A percentile compares a stretch with the other conserved stretches of the same genome.
phyloP scores from a whole-genome alignment of 2,113 vertebrate genomes.

The Cranoglanis bouderius region DNA sequence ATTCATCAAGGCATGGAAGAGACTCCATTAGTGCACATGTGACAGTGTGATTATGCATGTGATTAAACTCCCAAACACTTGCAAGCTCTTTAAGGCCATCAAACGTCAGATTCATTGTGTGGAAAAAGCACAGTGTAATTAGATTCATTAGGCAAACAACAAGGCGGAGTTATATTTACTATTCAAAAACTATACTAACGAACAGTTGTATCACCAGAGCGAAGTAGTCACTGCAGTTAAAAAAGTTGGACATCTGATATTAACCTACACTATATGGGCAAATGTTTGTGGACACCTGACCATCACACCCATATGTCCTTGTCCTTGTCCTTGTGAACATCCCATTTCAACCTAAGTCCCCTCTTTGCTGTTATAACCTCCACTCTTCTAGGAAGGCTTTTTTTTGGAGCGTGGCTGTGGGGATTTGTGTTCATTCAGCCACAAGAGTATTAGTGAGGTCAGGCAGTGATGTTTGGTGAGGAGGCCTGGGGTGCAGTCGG shows the following conservation, averaged over 20 bases:
- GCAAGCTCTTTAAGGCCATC: conserved; percentile 46
- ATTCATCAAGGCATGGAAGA: conserved; percentile 50
- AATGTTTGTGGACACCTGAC: neutral
- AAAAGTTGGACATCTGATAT: neutral
- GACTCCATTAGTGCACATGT: conserved; percentile 51
- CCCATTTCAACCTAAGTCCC: neutral
- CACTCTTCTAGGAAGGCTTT: neutral
- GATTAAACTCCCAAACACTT: conserved; percentile 47
- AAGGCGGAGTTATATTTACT: conserved; percentile 1
- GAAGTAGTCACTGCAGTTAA: neutral
- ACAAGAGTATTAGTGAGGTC: neutral
- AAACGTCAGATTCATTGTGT: conserved; percentile 11
- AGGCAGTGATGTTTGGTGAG: neutral
- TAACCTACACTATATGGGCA: neutral
- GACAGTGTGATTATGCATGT: conserved; percentile 51
- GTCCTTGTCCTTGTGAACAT: too few species aligned
- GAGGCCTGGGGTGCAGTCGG: neutral
- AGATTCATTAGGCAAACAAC: conserved; percentile 2
- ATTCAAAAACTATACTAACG: neutral
- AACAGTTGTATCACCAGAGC: neutral
- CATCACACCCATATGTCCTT: neutral
- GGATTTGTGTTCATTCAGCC: neutral
- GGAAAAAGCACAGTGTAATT: conserved; percentile 31
- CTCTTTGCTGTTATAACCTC: neutral
- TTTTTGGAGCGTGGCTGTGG: neutral